Base-by-base conservation (phyloP, 2,113 vertebrate species). In the Salvelinus sp. region DNA sequence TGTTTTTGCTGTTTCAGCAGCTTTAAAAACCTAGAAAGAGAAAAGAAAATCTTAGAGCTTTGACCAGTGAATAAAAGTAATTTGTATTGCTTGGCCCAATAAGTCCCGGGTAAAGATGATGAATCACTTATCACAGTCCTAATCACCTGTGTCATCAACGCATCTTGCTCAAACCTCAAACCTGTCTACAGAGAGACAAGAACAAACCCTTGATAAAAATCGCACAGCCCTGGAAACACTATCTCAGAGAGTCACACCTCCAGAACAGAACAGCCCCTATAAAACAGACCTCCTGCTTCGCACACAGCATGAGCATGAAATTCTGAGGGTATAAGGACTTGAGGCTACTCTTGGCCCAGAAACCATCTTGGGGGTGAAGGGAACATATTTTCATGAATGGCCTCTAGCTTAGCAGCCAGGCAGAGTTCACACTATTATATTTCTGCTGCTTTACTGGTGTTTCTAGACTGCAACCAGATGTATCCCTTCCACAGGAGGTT, bases 271-370 rank as follows among this genome's bases (percentile, higher is more conserved):
- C 23, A 33, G 14, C 44, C 79, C 73, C 48, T 69, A 38, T 73
- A 16, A 16, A 3, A 13, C 25, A 73, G 25, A 76, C 23, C 58
- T 50, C 70, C 50, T 28, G 63, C 57, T 54, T 50, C 79, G 80
- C 73, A 74, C 69, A 85, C 86, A 87, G 86, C 25, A 25, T 25
- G 25, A 82, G 84, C 87, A 72, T 86, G 78, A 88, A 85, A 90
- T 92, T 91, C 88, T 91, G 72, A 73, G 77, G 80, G 86, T 79
- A 90, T 88, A 92, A 93, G 91, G 88, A 78, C 64, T 87, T 89
- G 85, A 71, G 25, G 80, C 88, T 69, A 78, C 77, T 85, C 89
- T 88, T 91, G 87, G 90, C 79, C 48, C 64, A 73, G 58, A 22
- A 62, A 62, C 58, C n/a, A 74, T 12, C 25, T 12, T 57, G 48